These are phyloP conservation scores for Parazoanthus swiftii DNA, from an alignment of 92 coral and sea anemone species.

Conservation along the genomic window DNA sequence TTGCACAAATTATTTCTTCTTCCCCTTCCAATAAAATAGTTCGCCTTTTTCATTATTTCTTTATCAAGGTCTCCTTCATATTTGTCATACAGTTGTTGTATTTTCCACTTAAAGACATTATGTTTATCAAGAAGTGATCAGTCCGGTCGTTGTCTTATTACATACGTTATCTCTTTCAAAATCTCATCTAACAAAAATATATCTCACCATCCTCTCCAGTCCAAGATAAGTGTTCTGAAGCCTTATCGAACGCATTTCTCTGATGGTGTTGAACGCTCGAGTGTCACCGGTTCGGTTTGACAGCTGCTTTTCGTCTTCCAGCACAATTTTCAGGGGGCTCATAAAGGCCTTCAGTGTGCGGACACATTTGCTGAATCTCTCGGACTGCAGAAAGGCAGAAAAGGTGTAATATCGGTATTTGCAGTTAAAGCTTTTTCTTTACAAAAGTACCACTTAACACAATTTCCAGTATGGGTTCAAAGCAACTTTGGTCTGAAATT, in stretches of 20 bases:
- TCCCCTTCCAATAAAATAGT: no score
- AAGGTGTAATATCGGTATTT: no score
- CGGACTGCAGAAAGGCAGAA: background rate
- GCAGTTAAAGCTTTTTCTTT: no score
- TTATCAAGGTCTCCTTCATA: no score
- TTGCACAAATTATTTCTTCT: no score
- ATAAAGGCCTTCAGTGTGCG: conserved; percentile 10
- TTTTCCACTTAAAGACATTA: background rate
- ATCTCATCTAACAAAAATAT: background rate
- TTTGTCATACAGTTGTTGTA: no score
- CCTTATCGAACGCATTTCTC: background rate
- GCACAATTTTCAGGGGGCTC: conserved; percentile 12
- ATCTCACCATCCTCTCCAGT: background rate
- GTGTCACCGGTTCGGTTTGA: background rate
- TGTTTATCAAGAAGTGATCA: no score
- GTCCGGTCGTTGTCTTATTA: no score
- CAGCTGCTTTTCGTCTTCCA: conserved; percentile 11
- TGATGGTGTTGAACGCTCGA: background rate
- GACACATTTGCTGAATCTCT: conserved; percentile 6
- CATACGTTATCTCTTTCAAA: background rate
- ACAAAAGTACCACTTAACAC: no score
- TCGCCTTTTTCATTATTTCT: no score
- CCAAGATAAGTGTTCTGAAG: background rate
- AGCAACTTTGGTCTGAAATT: no score
- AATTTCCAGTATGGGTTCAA: no score